A percentile compares a stretch with the other conserved stretches of the same genome.
Evolutionary conservation across 2,888 invertebrate species (phyloP).

Genomic region (Junonia oenone): DNA sequence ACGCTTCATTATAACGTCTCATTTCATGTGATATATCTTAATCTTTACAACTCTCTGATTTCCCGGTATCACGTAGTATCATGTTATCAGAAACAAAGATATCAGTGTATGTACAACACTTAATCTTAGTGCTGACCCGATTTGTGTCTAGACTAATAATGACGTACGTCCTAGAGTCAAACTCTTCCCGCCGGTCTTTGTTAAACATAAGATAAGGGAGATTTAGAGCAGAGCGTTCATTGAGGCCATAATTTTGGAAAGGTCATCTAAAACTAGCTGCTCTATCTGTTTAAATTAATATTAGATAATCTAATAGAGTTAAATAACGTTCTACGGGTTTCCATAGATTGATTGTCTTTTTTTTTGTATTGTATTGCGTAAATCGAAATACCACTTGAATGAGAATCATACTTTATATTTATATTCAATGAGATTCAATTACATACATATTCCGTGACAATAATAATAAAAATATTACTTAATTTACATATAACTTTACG

Average conservation of each 20-base stretch:
- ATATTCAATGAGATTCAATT: background rate
- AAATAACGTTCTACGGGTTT: no score
- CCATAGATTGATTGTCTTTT: no score
- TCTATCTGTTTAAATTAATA: background rate
- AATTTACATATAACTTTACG: background rate
- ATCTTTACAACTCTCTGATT: constrained; percentile 64
- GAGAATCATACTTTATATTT: no score
- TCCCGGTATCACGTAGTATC: constrained; percentile 51
- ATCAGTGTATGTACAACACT: constrained; percentile 50
- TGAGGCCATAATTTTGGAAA: constrained; percentile 38
- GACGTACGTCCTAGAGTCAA: constrained; percentile 66
- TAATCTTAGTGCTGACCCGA: constrained; percentile 66
- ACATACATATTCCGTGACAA: background rate
- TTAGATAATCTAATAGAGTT: no score
- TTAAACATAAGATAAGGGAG: constrained; percentile 64
- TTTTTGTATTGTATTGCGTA: no score
- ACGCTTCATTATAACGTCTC: constrained; percentile 30
- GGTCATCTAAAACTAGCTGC: background rate
- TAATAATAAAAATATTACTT: constrained; percentile 1
- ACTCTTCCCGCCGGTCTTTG: constrained; percentile 44
- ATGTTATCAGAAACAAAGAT: constrained; percentile 41
- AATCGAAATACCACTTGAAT: background rate
- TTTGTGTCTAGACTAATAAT: constrained; percentile 61
- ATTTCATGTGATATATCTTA: constrained; percentile 40
- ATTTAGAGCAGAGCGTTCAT: constrained; percentile 44